These are phyloP conservation scores for Zosterops japonicus DNA, from an alignment of 2,113 vertebrate species.

Conservation along the genomic window DNA sequence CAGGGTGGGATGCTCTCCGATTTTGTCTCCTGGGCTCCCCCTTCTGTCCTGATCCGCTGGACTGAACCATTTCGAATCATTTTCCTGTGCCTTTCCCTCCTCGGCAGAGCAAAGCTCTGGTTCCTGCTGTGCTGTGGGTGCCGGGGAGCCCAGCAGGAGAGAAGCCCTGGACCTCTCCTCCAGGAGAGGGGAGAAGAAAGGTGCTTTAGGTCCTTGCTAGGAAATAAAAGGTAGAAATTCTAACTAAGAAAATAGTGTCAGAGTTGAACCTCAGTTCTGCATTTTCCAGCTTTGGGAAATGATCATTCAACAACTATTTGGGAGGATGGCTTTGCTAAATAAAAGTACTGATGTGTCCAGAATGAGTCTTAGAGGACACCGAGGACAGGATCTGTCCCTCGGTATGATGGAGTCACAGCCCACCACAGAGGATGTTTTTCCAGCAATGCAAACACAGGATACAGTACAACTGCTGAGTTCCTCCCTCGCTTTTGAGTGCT, in stretches of 20 bases:
- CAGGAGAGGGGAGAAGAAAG: background rate
- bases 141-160: fast-evolving
- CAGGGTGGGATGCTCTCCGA: background rate
- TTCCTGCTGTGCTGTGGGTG: background rate
- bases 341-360: background rate
- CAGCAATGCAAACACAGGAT: background rate
- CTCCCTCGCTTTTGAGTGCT: background rate
- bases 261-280: background rate
- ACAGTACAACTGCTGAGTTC: background rate
- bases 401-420: fast-evolving
- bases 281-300: background rate
- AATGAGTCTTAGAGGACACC: background rate
- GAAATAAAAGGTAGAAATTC: background rate
- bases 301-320: background rate
- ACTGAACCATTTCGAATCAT: background rate
- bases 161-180: background rate
- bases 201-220: background rate
- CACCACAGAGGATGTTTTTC: background rate
- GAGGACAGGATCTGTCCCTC: background rate
- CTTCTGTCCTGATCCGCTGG: background rate
- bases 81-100: background rate
- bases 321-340: background rate
- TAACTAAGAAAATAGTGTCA: background rate
- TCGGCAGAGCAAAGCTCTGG: background rate
- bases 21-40: conserved; percentile 52